Base-by-base conservation (phyloP, 2,888 invertebrate species). In the Andrena bucephala region DNA sequence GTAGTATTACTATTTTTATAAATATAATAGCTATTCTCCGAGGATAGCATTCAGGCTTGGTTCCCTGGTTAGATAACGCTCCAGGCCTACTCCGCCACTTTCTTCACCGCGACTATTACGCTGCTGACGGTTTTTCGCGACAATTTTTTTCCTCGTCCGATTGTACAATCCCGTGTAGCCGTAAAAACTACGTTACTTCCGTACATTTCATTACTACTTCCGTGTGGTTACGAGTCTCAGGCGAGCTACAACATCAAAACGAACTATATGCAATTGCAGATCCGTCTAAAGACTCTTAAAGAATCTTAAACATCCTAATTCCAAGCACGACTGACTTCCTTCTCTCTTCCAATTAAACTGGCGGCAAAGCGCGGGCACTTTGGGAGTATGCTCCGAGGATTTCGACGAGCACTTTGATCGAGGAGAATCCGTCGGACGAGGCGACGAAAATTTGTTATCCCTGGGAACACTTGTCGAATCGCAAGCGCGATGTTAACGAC, bases 1-100 rank as follows among this genome's bases (percentile, higher is more conserved):
- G 59, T 29, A 27, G 7, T 52, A 71, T 75, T 63, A 75, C 75
- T 72, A 71, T 76, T 82, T 76, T 82, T 83, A 57, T 83, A 83
- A 82, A 33, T 31, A 82, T 75, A 68, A 75, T 50, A 52, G 75
- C 31, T 27, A 36, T 73, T 59, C 20, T 13, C 24, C 33, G 59
- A 67, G 65, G 33, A 74, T 54, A 60, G 59, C 42, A 42, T 48
- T 60, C 48, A 42, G 59, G 69, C 69, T 57, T 33, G 20, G 77
- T 63, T n/a, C 27, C 16, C 60, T 16, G 70, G 82, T 83, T 83
- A 69, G 72, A 76, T 82, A 83, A 83, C 76, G 20, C 8, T 13
- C 27, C 71, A 27, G 20, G 42, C 13, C 24, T 6, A 13, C 16
- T 31, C 31, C 63, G 62, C 29, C 27, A 82, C 83, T 82, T 83